Base-by-base conservation (phyloP, 1,140 invertebrate species). In the Habropoda laboriosa region DNA sequence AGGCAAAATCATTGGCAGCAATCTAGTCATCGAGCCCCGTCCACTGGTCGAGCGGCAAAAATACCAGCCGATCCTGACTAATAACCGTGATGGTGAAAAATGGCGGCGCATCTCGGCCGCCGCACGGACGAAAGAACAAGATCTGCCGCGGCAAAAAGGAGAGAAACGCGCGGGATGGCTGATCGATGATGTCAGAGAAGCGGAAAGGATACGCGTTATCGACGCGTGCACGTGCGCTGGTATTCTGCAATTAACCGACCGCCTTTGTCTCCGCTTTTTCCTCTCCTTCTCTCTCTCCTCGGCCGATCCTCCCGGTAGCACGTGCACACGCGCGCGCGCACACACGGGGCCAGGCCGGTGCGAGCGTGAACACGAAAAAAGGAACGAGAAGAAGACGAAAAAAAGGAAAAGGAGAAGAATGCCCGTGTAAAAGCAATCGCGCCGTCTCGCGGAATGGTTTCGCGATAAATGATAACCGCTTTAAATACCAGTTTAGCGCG, bases 401-500 rank as follows among this genome's bases (percentile, higher is more conserved):
- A n/a, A n/a, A n/a, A n/a, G n/a, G 18, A 60, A 60, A 60, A 60
- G 32, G 30, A 60, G 38, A 55, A 27, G 71, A 42, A 40, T 49
- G 30, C 12, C 40, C 12, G 70, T 61, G 71, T 63, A 74, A 63
- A 66, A 32, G 45, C 40, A 32, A 49, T 49, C 58, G 73, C 47
- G 68, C 58, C 40, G 77, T 73, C 67, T 73, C 61, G 64, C 64
- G 73, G 63, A 77, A 81, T 64, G 64, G 72, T 76, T 81, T 45
- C 64, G 74, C 73, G 79, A 81, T 81, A 81, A 81, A 81, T 77
- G 79, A 81, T 81, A 81, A 81, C 73, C 63, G 79, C 63, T 81
- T 81, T 81, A 81, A 81, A 81, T 81, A 81, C 79, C 79, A 77
- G 79, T 81, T 81, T 81, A 81, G 79, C 79, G 73, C 79, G 79